Evolutionary conservation across 1,140 invertebrate species (phyloP).

Genomic region (Pseudoatta argentina): DNA sequence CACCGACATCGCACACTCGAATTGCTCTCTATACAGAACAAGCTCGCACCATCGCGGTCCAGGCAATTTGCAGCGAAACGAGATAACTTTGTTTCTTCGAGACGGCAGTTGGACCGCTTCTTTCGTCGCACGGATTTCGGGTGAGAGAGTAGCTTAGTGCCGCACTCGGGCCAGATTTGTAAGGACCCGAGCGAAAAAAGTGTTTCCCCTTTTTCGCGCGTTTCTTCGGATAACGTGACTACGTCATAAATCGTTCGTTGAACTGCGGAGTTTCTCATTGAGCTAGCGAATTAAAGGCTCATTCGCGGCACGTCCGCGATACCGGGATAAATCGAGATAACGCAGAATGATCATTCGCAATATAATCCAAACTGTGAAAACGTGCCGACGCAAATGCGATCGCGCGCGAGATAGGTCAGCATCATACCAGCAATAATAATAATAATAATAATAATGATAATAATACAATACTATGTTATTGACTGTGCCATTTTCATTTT

Average conservation of each 20-base stretch:
- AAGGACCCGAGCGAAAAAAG: background rate
- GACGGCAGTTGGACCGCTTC: constrained; percentile 33
- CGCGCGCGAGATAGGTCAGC: constrained; percentile 24
- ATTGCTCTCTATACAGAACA: background rate
- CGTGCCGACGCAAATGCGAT: constrained; percentile 44
- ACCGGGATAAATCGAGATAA: constrained; percentile 26
- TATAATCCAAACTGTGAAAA: constrained; percentile 38
- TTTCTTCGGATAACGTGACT: background rate
- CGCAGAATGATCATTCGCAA: background rate
- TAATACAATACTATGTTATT: constrained; percentile 31
- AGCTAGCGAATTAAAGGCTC: constrained; percentile 22
- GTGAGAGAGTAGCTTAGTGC: background rate
- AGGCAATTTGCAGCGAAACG: constrained; percentile 60
- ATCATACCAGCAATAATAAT: background rate
- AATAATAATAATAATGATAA: constrained; percentile 20
- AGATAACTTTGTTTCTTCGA: constrained; percentile 60
- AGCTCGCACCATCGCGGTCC: background rate
- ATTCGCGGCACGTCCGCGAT: background rate
- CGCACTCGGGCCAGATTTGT: background rate
- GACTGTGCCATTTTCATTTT: constrained; percentile 47
- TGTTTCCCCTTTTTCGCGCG: background rate
- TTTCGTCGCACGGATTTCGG: constrained; percentile 31
- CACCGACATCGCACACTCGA: constrained; percentile 32
- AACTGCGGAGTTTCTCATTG: background rate
- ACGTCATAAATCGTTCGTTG: background rate